Percentiles rank a stretch among this genome's conserved stretches.
These are phyloP conservation scores for Cynopterus brachyotis DNA, from an alignment of 2,113 vertebrate species.

Conservation along the genomic window DNA sequence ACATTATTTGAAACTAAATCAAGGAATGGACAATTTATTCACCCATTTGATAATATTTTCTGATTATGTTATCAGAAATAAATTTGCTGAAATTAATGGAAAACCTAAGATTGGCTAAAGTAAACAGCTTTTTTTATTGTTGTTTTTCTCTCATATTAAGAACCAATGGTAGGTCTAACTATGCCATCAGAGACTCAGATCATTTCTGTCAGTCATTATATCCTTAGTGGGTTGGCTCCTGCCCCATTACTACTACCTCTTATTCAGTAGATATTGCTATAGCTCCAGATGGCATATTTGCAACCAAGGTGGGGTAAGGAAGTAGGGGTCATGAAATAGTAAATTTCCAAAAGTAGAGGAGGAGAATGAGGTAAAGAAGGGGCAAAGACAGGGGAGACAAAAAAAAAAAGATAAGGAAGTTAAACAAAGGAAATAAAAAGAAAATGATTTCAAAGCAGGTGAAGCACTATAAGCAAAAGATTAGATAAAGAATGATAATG, in stretches of 20 bases:
- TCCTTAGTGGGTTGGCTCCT: not conserved
- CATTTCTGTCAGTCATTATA: not conserved
- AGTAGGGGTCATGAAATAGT: too few species aligned
- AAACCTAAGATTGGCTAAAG: not conserved
- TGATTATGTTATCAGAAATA: not conserved
- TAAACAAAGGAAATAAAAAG: not conserved
- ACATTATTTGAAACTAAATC: not conserved
- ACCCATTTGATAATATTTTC: not conserved
- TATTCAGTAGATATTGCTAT: not conserved
- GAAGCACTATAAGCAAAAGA: not conserved
- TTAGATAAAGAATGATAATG: not conserved
- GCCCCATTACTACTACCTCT: rapidly evolving
- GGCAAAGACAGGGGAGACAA: not conserved
- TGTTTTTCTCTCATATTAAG: not conserved
- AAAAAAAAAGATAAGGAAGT: not conserved
- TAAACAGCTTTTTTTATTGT: not conserved
- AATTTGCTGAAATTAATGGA: not conserved
- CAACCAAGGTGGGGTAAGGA: not conserved
- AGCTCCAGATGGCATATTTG: not conserved
- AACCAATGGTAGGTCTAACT: not conserved
- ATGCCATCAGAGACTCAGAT: not conserved
- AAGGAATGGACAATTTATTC: not conserved
- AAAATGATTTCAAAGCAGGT: not conserved
- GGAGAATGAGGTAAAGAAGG: not conserved
- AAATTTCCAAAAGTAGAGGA: not conserved